Base-by-base conservation (phyloP, 2,888 invertebrate species). In the Eupithecia dodoneata region DNA sequence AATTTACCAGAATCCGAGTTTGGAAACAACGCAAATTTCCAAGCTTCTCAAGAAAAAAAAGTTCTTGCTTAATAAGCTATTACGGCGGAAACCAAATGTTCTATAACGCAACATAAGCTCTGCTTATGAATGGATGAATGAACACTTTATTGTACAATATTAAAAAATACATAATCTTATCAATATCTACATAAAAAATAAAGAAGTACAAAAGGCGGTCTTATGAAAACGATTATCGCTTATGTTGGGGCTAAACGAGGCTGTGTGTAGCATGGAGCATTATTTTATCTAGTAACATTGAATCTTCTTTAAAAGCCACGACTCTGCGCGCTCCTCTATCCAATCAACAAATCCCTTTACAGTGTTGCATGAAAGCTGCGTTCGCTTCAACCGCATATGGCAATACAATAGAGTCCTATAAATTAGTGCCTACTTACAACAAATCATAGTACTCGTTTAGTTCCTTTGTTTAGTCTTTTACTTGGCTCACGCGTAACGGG, bases 291-390 rank as follows among this genome's bases (percentile, higher is more conserved):
- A 13, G 1, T 12, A 12, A 65, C 12, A 65, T 65, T 65, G 13
- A 18, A 42, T 66, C 7, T 42, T 66, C 66, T 66, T 42, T 66
- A 18, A 66, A 66, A 66, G 15, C 42, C 15, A 18, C 42, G 15
- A 42, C 15, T 65, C 65, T 66, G 42, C 18, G 41, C 18, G 47
- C 18, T 59, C 13, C 45, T n/a, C 47, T 63, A 44, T 67, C 69
- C 79, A 80, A 80, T 78, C 77, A 76, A 73, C 74, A 76, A 73
- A 77, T 63, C 71, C 77, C 79, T 74, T 78, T 76, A 79, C 70
- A 67, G 52, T 15, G 52, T 74, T 66, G 75, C 76, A 79, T 74
- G 72, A 70, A 74, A 71, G 52, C 41, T 30, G 30, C 12, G 15
- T 18, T 45, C 45, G 3, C 42, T 42, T 66, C 15, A 42, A 63